Percentiles rank a stretch among this genome's conserved stretches.
These are phyloP conservation scores for Polymixis flavicincta DNA, from an alignment of 2,888 invertebrate genomes.

Conservation along the genomic window DNA sequence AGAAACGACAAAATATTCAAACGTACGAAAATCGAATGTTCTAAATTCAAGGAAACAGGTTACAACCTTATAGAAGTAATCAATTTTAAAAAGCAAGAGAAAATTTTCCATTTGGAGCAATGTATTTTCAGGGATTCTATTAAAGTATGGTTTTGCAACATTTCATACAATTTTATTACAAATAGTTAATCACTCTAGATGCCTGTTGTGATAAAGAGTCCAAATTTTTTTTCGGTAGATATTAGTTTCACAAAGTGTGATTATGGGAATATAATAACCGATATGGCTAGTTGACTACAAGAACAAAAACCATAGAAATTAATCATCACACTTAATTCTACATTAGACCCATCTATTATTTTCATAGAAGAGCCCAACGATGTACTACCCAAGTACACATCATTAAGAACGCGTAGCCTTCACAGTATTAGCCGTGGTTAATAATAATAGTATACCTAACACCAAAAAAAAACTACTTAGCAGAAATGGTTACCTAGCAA, in stretches of 20 bases:
- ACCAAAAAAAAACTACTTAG: slow-evolving; percentile 10
- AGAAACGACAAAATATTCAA: no score
- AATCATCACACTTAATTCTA: slow-evolving; percentile 45
- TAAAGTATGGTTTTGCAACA: not conserved
- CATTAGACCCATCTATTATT: slow-evolving; percentile 35
- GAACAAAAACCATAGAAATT: slow-evolving; percentile 36
- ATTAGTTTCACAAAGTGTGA: slow-evolving; percentile 12
- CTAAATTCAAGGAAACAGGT: no score
- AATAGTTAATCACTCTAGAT: not conserved
- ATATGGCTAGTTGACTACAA: slow-evolving; percentile 23
- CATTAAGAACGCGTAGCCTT: slow-evolving; percentile 31
- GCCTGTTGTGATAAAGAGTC: not conserved
- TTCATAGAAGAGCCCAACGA: not conserved
- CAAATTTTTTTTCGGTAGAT: slow-evolving; percentile 1
- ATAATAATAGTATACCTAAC: slow-evolving; percentile 11
- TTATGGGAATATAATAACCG: slow-evolving; percentile 36
- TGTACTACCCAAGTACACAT: not conserved
- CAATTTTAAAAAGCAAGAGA: not conserved
- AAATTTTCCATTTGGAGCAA: not conserved
- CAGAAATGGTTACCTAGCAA: slow-evolving; percentile 29
- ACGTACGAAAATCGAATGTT: no score
- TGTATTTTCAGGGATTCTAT: not conserved
- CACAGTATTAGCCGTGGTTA: slow-evolving; percentile 3
- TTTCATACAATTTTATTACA: not conserved
- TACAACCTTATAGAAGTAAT: no score